A percentile compares a stretch with the other conserved stretches of the same genome.
These are phyloP conservation scores for Zootermopsis nevadensis DNA, from an alignment of 2,888 invertebrate species.

Conservation along the genomic window DNA sequence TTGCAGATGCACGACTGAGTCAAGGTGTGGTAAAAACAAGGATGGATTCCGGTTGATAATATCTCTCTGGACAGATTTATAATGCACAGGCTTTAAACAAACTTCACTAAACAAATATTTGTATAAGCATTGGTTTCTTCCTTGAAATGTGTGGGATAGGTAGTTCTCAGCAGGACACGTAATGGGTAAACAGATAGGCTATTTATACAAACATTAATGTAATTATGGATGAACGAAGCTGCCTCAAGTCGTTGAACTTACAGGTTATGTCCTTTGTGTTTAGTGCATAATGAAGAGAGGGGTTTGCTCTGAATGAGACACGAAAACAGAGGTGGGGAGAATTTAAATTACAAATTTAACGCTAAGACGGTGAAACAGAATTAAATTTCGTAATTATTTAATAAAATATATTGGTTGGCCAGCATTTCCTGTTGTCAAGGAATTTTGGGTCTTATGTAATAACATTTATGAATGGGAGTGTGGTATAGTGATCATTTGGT, in stretches of 20 bases:
- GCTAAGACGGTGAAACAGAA: too few species aligned
- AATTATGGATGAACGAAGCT: slow-evolving; percentile 36
- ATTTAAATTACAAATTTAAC: too few species aligned
- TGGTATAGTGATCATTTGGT: too few species aligned
- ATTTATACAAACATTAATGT: slow-evolving; percentile 47
- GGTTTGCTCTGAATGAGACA: not conserved
- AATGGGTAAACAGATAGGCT: slow-evolving; percentile 45
- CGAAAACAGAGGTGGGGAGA: too few species aligned
- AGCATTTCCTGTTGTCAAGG: too few species aligned
- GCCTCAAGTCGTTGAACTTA: slow-evolving; percentile 26
- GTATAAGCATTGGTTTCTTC: slow-evolving; percentile 36
- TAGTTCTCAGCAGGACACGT: slow-evolving; percentile 8
- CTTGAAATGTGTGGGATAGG: slow-evolving; percentile 37
- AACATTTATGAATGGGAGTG: too few species aligned
- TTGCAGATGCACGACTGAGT: not conserved
- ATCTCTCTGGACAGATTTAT: not conserved
- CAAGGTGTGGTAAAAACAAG: slow-evolving; percentile 3
- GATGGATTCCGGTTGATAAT: not conserved
- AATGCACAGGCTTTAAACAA: slow-evolving; percentile 33
- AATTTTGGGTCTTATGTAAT: too few species aligned
- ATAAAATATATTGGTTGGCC: too few species aligned
- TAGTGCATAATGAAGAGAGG: not conserved
- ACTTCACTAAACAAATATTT: slow-evolving; percentile 43
- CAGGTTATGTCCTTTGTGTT: slow-evolving; percentile 18
- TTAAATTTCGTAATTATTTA: too few species aligned